These are phyloP conservation scores for Myopa tessellatipennis DNA, from an alignment of 2,888 invertebrate species.

Conservation along the genomic window DNA sequence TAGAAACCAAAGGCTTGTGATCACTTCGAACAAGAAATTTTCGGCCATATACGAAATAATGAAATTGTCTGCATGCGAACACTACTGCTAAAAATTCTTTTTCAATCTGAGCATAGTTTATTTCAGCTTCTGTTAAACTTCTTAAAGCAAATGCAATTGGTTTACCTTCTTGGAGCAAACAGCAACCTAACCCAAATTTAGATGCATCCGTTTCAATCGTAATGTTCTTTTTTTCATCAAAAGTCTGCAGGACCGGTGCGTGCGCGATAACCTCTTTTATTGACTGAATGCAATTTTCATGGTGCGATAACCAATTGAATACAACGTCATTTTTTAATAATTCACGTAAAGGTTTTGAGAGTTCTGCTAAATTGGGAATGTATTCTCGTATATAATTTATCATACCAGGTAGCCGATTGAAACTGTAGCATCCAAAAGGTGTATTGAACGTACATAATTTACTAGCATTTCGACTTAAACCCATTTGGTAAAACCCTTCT, in stretches of 20 bases:
- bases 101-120: background rate
- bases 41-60: too few species aligned
- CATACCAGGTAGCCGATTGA: conserved; percentile 29
- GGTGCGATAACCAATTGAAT: conserved; percentile 41
- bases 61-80: too few species aligned
- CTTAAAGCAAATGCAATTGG: conserved; percentile 47
- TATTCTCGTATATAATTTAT: too few species aligned
- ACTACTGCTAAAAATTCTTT: too few species aligned
- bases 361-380: background rate
- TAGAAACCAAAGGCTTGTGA: conserved; percentile 43
- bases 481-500: conserved; percentile 13
- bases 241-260: too few species aligned
- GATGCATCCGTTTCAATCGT: conserved; percentile 42
- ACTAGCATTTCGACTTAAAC: background rate
- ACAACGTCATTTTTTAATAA: conserved; percentile 44
- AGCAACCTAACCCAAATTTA: conserved; percentile 44
- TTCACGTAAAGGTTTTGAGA: conserved; percentile 43
- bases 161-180: conserved; percentile 39
- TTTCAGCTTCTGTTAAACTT: conserved; percentile 48
- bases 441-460: conserved; percentile 38
- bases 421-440: conserved; percentile 40
- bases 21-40: background rate
- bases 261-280: too few species aligned
- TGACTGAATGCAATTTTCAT: too few species aligned
- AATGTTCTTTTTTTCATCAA: too few species aligned